Conservation (phyloP, 2,888 invertebrate species). For the Eupithecia abbreviata region DNA sequence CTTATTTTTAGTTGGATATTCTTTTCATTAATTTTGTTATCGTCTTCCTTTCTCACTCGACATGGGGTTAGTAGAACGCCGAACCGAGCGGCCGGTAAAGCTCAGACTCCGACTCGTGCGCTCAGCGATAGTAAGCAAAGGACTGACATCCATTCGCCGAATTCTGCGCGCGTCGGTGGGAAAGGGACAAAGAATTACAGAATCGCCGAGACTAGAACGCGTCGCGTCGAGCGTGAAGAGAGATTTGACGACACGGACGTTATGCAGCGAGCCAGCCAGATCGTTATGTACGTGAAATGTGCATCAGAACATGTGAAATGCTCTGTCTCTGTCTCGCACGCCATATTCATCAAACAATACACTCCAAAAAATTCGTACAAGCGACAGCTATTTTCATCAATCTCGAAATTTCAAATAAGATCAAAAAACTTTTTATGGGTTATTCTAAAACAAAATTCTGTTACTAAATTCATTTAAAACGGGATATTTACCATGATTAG, state of each 20-base stretch:
- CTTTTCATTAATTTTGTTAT: slow-evolving; percentile 60
- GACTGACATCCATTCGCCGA: slow-evolving; percentile 49
- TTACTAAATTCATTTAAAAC: not conserved
- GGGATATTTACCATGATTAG: too few species aligned
- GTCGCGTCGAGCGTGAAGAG: slow-evolving; percentile 82
- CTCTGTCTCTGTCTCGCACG: slow-evolving; percentile 60
- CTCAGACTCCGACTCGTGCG: slow-evolving; percentile 54
- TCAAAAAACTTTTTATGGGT: not conserved
- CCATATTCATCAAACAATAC: slow-evolving; percentile 68
- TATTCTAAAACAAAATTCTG: not conserved
- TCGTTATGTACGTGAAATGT: slow-evolving; percentile 89
- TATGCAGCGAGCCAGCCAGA: slow-evolving; percentile 93
- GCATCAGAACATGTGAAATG: slow-evolving; percentile 39
- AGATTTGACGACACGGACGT: slow-evolving; percentile 90
- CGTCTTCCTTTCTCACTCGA: slow-evolving; percentile 53
- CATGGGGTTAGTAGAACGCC: slow-evolving; percentile 58
- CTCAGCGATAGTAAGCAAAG: slow-evolving; percentile 57
- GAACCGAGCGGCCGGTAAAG: slow-evolving; percentile 62
- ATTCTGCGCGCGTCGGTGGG: slow-evolving; percentile 60
- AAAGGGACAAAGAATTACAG: slow-evolving; percentile 75
- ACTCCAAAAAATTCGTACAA: not conserved
- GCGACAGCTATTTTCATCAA: not conserved
- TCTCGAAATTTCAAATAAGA: not conserved
- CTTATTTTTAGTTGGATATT: slow-evolving; percentile 46
- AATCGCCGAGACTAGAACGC: slow-evolving; percentile 77